Evolutionary conservation across 53 echinoderm and acorn worm species (phyloP).

Genomic region (Holothuria leucospilota): DNA sequence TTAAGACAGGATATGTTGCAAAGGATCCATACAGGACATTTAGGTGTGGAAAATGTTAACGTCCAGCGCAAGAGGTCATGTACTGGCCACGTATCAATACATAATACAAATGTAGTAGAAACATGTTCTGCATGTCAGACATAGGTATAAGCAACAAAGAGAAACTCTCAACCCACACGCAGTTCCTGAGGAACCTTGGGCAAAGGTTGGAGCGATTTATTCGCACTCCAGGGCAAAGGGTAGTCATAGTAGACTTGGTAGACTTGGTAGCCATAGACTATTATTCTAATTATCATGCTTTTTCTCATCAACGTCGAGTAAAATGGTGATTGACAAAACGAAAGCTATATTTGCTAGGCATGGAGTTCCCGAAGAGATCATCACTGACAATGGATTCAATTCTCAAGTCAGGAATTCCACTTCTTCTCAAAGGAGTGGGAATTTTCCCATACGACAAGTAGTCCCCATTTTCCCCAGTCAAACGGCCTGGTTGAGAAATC

Average conservation of each 20-base stretch:
- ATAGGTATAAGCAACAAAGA: constrained; percentile 14
- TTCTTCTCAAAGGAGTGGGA: constrained; percentile 37
- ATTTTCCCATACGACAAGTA: constrained; percentile 43
- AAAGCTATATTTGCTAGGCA: constrained; percentile 63
- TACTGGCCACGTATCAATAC: constrained; percentile 61
- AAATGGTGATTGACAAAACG: too few species aligned
- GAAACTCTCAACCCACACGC: constrained; percentile 20
- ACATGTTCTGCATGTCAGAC: constrained; percentile 16
- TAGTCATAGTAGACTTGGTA: too few species aligned
- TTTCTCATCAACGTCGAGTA: constrained; percentile 14
- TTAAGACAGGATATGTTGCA: constrained; percentile 54
- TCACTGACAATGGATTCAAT: constrained; percentile 58
- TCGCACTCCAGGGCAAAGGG: constrained; percentile 11
- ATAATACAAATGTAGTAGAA: constrained; percentile 50
- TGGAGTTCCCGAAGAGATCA: constrained; percentile 24
- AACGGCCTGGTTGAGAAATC: constrained; percentile 54
- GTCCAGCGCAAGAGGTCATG: constrained; percentile 44
- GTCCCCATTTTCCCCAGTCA: constrained; percentile 52
- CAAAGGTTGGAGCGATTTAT: constrained; percentile 18
- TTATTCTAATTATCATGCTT: constrained; percentile 1
- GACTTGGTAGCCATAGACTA: constrained; percentile 9
- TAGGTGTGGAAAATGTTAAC: constrained; percentile 60
- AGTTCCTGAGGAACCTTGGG: background rate
- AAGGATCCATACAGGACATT: constrained; percentile 61
- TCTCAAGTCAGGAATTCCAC: constrained; percentile 39